Base-by-base conservation (phyloP, 2,888 invertebrate species). In the Acheta domesticus region DNA sequence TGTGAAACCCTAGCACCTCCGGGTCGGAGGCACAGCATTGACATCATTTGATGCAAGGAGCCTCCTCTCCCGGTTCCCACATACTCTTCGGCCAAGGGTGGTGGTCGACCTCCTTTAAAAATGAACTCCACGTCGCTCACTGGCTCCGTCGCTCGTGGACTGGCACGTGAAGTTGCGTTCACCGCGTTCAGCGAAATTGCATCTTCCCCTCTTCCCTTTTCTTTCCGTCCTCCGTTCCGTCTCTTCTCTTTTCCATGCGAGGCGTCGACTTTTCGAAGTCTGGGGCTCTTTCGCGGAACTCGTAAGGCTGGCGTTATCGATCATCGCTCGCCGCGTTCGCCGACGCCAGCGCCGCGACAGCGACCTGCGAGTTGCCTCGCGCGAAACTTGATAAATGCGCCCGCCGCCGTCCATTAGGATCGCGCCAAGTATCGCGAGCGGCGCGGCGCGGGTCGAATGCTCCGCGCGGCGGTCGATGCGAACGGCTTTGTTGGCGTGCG, bases 351-450 rank as follows among this genome's bases (percentile, higher is more conserved):
- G 62, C n/a, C n/a, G 62, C 62, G 16, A 5, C 62, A 19, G 62
- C 62, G 36, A 5, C 36, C 36, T 36, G 62, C 62, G n/a, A 62
- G 62, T 62, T 62, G 2, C 16, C 62, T 4, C 62, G 62, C 62
- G 62, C 14, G 62, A 62, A 62, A 62, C 62, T 62, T 62, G 62
- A 62, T 62, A 62, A 62, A 62, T 62, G 62, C 62, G 62, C 62
- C 62, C 62, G 62, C 62, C 62, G 62, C 4, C 62, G 14, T 62
- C 62, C 62, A 62, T 62, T 62, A 62, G 62, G 62, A 62, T 62
- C 62, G 62, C 62, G 62, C 62, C n/a, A 12, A n/a, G 62, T 2
- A 62, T 12, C 1, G 62, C 62, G 62, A 19, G 14, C 62, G 62
- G n/a, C 16, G 62, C 62, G 14, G 62, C 14, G n/a, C n/a, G 62